Evolutionary conservation across 2,888 invertebrate genomes (phyloP).

Genomic region (Xestia ashworthii): DNA sequence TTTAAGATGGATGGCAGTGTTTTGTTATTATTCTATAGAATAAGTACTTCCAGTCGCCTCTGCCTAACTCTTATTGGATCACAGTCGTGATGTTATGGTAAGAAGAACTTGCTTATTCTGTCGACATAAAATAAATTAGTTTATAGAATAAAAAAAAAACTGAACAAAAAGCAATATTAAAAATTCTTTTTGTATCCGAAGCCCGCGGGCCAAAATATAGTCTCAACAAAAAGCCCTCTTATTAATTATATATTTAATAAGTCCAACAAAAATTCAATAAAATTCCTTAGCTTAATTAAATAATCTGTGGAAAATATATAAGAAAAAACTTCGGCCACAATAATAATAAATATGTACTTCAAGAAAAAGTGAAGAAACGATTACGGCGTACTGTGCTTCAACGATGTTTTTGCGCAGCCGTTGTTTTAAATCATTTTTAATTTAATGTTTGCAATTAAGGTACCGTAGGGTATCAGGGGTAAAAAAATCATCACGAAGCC

Average conservation of each 20-base stretch:
- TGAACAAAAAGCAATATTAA: conserved; percentile 32
- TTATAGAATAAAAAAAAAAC: neutral
- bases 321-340: conserved; percentile 22
- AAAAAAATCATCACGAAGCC: too few relatives aligned
- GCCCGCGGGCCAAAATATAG: conserved; percentile 22
- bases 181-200: conserved; percentile 25
- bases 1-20: neutral
- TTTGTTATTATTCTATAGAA: neutral
- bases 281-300: conserved; percentile 35
- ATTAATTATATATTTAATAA: conserved; percentile 49
- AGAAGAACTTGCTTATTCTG: neutral
- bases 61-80: neutral
- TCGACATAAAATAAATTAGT: neutral
- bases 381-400: too few relatives aligned
- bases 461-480: too few relatives aligned
- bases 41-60: neutral
- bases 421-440: too few relatives aligned
- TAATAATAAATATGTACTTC: conserved; percentile 42
- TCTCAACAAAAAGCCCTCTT: conserved; percentile 21
- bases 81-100: neutral
- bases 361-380: neutral
- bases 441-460: too few relatives aligned
- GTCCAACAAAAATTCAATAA: conserved; percentile 44
- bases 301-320: conserved; percentile 21
- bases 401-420: too few relatives aligned